Evolutionary conservation across 1,140 invertebrate species (phyloP).

Genomic region (Drosophila kurseongensis): DNA sequence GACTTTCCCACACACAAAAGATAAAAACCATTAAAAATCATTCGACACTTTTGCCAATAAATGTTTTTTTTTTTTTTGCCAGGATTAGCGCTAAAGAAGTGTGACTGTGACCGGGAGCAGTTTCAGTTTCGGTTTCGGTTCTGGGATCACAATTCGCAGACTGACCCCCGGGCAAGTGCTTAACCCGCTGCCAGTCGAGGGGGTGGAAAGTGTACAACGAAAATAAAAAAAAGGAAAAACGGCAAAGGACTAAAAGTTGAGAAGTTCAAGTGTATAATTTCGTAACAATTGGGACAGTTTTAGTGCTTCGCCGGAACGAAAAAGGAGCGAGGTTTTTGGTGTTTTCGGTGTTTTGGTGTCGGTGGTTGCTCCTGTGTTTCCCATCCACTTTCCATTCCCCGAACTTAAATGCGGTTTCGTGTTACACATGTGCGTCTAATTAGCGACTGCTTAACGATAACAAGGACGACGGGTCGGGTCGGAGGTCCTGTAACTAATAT

Average conservation of each 20-base stretch:
- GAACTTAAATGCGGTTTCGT: slow-evolving; percentile 76
- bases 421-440: slow-evolving; percentile 83
- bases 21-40: slow-evolving; percentile 1
- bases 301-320: slow-evolving; percentile 77
- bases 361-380: slow-evolving; percentile 36
- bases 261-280: slow-evolving; percentile 81
- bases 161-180: slow-evolving; percentile 20
- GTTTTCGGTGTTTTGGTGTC: slow-evolving; percentile 11
- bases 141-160: slow-evolving; percentile 20
- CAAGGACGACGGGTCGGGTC: slow-evolving; percentile 28
- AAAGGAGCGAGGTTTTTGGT: slow-evolving; percentile 2
- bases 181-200: slow-evolving; percentile 40
- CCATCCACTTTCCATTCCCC: slow-evolving; percentile 15
- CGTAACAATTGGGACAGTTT: slow-evolving; percentile 77
- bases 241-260: slow-evolving; percentile 47
- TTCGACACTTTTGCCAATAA: slow-evolving; percentile 20
- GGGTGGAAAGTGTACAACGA: slow-evolving; percentile 12
- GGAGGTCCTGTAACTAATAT: slow-evolving; percentile 70
- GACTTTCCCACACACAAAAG: slow-evolving; percentile 27
- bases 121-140: not conserved
- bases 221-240: not conserved
- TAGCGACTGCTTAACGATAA: slow-evolving; percentile 80
- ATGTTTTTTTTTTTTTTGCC: slow-evolving; percentile 25
- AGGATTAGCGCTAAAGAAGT: slow-evolving; percentile 23
- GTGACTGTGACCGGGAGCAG: slow-evolving; percentile 38